These are phyloP conservation scores for Eristalis pertinax DNA, from an alignment of 2,888 invertebrate genomes.

Conservation along the genomic window DNA sequence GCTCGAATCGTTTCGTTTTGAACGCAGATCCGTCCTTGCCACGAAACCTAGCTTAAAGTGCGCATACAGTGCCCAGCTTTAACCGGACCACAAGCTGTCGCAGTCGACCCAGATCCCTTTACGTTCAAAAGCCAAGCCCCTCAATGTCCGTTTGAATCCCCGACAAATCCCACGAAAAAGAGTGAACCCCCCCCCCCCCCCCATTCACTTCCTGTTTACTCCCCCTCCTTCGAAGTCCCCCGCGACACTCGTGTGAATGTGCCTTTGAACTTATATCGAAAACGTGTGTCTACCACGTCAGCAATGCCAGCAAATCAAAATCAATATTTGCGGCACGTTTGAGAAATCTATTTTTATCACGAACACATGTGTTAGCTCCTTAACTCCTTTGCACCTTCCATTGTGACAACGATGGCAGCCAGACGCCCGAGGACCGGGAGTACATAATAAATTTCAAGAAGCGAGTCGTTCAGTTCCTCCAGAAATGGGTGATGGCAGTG, in stretches of 20 bases:
- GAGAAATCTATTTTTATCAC: background rate
- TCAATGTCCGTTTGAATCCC: background rate
- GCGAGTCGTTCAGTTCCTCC: conserved; percentile 89
- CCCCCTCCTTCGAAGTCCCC: background rate
- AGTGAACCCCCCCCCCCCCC: background rate
- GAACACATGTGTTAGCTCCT: conserved; percentile 76
- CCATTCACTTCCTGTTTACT: too few relatives aligned
- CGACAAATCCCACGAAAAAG: too few relatives aligned
- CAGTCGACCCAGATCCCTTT: too few relatives aligned
- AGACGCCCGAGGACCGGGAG: conserved; percentile 85
- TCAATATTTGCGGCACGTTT: conserved; percentile 10
- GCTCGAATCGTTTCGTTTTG: too few relatives aligned
- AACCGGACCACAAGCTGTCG: too few relatives aligned
- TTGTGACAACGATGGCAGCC: conserved; percentile 81
- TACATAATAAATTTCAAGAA: conserved; percentile 87
- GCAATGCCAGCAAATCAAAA: background rate
- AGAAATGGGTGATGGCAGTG: conserved; percentile 88
- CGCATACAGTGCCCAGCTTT: too few relatives aligned
- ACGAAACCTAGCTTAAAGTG: too few relatives aligned
- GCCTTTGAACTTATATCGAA: background rate
- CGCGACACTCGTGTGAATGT: background rate
- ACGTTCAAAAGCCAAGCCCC: background rate
- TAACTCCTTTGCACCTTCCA: conserved; percentile 83
- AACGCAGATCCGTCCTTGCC: too few relatives aligned
- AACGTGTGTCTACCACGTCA: background rate